Evolutionary conservation across 2,888 invertebrate species (phyloP), one percentile per base, ranked within the genome.

Genomic region (Choristoneura rosaceana): DNA sequence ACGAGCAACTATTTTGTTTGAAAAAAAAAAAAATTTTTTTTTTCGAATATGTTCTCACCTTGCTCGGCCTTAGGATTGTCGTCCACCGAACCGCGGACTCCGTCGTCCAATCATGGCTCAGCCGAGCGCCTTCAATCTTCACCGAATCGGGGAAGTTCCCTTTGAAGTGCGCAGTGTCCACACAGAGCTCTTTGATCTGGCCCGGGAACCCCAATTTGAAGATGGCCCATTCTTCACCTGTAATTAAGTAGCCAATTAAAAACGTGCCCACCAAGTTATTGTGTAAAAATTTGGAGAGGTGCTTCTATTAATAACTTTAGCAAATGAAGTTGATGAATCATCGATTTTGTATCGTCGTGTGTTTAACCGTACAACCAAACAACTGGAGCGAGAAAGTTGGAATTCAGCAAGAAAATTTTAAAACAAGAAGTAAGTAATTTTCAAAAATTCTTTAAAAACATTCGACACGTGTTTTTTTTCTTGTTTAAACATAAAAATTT

Each of bases 61-160:
- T 95, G 65, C 90, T 91, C 15, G 91, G 89, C 33, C 90, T 88
- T 55, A 95, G 80, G 71, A 96, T 86, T 15, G 84, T 90, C 52
- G 81, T 85, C 96, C 96, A 96, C 14, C 76, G 79, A 12, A 78
- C 75, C 12, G 76, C 80, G 3, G 80, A 75, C 17, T 88, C 85
- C 0, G 82, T 78, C 41, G 79, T 83, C 87, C 89, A 88, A 73
- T 91, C 87, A 17, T 81, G 78, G 10, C 83, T 85, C 9, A 93
- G 79, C 59, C 87, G 81, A 0, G 89, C 83, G 17, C 95, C 95
- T 80, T 96, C 95, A 69, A 96, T 86, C 83, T 91, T 94, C 25
- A 95, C 90, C 0, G 94, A 94, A 80, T 96, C 96, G 0, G 96
- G 96, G 79, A 92, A 96, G 83, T 96, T 96, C 62, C 96, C 96